A percentile compares a stretch with the other conserved stretches of the same genome.
phyloP scores from a whole-genome alignment of 2,797 vertebrate genomes.

The Carduelis carduelis region DNA sequence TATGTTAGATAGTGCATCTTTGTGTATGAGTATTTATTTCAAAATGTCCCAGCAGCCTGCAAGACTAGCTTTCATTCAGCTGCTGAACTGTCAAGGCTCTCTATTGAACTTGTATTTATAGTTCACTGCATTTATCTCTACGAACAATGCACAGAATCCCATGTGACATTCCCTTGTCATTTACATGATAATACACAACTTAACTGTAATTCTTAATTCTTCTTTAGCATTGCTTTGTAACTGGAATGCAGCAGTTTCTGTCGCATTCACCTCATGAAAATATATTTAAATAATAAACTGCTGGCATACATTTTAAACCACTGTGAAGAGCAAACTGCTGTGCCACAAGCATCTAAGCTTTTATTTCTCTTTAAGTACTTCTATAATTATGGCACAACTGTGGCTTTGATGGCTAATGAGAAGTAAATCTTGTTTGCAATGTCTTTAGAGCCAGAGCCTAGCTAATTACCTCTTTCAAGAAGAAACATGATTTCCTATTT shows the following conservation, averaged over 20 bases:
- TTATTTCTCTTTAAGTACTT: conserved; percentile 7
- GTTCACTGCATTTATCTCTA: conserved; percentile 61
- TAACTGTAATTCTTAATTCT: conserved; percentile 52
- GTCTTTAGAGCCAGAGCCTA: not conserved
- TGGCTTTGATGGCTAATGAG: not conserved
- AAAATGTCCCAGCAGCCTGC: not conserved
- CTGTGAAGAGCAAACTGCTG: not conserved
- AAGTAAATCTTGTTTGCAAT: conserved; percentile 3
- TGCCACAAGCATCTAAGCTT: not conserved
- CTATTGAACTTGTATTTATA: conserved; percentile 69
- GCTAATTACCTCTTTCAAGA: conserved; percentile 38
- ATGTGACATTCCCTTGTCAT: conserved; percentile 35
- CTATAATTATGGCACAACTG: not conserved
- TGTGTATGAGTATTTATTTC: not conserved
- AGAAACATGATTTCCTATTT: conserved; percentile 20
- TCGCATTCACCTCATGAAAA: conserved; percentile 44
- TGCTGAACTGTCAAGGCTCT: conserved; percentile 55
- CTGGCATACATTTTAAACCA: conserved; percentile 18
- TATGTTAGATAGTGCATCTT: not conserved
- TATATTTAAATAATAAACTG: conserved; percentile 46
- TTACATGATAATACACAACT: conserved; percentile 68
- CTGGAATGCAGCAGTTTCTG: conserved; percentile 3
- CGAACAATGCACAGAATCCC: conserved; percentile 60
- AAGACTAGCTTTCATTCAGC: conserved; percentile 46
- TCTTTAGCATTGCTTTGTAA: not conserved